Percentiles rank a stretch among this genome's conserved stretches.
Evolutionary conservation across 2,113 vertebrate genomes (phyloP).

Genomic region (Mionectes macconnelli): DNA sequence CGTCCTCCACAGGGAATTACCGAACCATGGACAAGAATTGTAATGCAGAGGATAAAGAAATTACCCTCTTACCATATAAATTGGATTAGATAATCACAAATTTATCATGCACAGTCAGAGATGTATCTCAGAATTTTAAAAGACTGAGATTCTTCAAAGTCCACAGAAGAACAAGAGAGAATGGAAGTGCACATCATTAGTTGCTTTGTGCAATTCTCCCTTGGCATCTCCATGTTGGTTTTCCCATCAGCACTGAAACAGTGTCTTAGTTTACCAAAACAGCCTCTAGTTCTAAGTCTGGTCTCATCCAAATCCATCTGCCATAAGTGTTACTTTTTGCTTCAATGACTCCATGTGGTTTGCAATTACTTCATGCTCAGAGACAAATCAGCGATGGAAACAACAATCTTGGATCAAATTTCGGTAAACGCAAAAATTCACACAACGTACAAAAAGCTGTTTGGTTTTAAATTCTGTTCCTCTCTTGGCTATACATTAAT

Average conservation of each 20-base stretch:
- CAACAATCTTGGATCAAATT: not conserved
- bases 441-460: not conserved
- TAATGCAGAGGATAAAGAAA: slow-evolving; percentile 4
- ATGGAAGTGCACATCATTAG: not conserved
- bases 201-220: not conserved
- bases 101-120: not conserved
- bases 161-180: not conserved
- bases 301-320: not conserved
- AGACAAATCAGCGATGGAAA: not conserved
- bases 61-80: slow-evolving; percentile 22
- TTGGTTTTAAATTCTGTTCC: not conserved
- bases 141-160: not conserved
- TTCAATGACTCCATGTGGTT: not conserved
- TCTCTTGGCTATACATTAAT: not conserved
- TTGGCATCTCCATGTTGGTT: not conserved
- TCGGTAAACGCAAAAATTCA: not conserved
- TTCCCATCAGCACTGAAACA: not conserved
- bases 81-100: slow-evolving; percentile 1
- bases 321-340: not conserved
- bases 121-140: not conserved
- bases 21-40: not conserved
- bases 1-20: not conserved
- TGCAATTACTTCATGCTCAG: not conserved
- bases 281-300: not conserved
- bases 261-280: not conserved